Evolutionary conservation across 2,888 invertebrate genomes (phyloP).

Genomic region (Andricus curvator): DNA sequence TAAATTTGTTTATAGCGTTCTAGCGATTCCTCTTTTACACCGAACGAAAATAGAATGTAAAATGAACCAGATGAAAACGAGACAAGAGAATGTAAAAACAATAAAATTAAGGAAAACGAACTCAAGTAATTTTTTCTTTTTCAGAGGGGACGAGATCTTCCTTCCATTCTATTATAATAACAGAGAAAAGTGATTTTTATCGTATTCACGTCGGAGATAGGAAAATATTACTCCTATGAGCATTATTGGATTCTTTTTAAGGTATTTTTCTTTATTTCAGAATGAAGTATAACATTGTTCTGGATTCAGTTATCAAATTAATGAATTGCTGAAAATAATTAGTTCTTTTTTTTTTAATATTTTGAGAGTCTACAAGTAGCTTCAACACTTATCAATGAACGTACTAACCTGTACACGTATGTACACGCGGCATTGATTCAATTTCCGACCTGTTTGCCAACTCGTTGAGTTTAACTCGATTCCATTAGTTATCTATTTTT

Average conservation of each 20-base stretch:
- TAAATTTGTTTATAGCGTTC: constrained; percentile 1
- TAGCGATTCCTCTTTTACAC: neutral
- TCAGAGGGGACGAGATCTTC: neutral
- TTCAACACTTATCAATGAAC: constrained; percentile 26
- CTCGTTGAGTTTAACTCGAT: constrained; percentile 54
- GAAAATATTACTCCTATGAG: neutral
- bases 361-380: neutral
- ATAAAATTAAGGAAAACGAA: no score
- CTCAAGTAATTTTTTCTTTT: no score
- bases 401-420: neutral
- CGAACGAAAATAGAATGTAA: neutral
- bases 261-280: neutral
- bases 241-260: neutral
- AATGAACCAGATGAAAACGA: no score
- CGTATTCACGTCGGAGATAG: neutral
- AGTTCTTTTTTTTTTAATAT: neutral
- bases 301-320: neutral
- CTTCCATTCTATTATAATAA: neutral
- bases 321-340: no score
- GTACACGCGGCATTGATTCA: constrained; percentile 41
- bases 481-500: constrained; percentile 52
- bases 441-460: constrained; percentile 50
- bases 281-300: neutral
- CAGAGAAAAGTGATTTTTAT: neutral
- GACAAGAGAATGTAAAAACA: no score